Percentiles rank a stretch among this genome's conserved stretches.
Evolutionary conservation across 1,140 invertebrate genomes (phyloP).

Genomic region (Achatina immaculata): DNA sequence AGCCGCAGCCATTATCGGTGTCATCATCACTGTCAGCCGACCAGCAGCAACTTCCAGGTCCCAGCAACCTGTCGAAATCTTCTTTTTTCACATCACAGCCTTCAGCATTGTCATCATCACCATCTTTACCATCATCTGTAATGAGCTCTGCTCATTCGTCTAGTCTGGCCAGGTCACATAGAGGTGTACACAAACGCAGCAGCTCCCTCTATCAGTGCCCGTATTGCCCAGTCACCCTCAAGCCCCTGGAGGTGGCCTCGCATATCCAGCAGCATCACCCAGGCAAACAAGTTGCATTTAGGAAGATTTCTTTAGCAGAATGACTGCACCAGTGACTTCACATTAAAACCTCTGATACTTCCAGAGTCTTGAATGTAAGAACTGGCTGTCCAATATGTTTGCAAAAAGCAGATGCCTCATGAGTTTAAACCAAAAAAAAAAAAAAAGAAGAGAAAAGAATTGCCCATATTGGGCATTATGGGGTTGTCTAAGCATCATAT

Average conservation of each 20-base stretch:
- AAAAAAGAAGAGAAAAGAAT: no score
- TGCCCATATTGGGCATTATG: no score
- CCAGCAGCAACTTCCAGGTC: neutral
- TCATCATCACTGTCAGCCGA: neutral
- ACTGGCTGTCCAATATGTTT: no score
- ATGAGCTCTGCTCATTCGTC: neutral
- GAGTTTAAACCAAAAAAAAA: no score
- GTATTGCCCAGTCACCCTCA: constrained; percentile 50
- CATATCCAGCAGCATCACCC: constrained; percentile 53
- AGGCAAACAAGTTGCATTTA: constrained; percentile 41
- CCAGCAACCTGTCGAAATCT: neutral
- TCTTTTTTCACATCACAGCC: neutral
- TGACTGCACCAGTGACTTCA: no score
- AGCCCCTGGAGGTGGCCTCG: constrained; percentile 47
- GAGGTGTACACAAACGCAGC: constrained; percentile 28
- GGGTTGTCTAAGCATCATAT: no score
- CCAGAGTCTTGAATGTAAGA: no score
- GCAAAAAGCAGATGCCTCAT: no score
- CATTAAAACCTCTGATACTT: no score
- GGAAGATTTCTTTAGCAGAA: constrained; percentile 5
- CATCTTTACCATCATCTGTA: neutral
- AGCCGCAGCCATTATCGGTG: neutral
- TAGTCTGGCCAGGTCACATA: constrained; percentile 1
- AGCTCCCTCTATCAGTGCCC: constrained; percentile 50
- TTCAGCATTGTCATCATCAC: constrained; percentile 1